Percentiles rank a stretch among this genome's conserved stretches.
These are phyloP conservation scores for Heliconius eleuchia DNA, from an alignment of 1,140 invertebrate species.

Conservation along the genomic window DNA sequence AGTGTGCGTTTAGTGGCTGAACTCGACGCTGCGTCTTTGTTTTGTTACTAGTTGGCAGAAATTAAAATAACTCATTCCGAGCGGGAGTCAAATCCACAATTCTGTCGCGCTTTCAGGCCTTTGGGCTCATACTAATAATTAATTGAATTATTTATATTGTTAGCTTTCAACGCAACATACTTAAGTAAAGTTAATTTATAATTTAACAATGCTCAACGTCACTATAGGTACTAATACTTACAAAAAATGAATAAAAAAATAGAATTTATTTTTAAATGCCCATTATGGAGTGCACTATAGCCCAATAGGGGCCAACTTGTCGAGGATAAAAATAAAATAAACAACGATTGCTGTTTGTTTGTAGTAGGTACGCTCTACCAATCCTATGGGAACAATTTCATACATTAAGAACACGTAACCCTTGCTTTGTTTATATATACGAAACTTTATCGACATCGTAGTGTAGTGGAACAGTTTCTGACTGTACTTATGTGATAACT, in stretches of 20 bases:
- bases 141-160: too few species aligned
- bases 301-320: not conserved
- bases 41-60: too few species aligned
- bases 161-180: too few species aligned
- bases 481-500: too few species aligned
- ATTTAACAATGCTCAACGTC: not conserved
- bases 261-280: not conserved
- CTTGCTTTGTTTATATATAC: not conserved
- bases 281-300: not conserved
- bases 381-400: not conserved
- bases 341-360: not conserved
- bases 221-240: not conserved
- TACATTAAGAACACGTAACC: not conserved
- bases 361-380: not conserved
- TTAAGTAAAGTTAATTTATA: not conserved
- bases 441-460: not conserved
- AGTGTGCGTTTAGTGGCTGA: not conserved
- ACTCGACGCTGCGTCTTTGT: not conserved
- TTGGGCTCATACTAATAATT: too few species aligned
- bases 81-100: too few species aligned
- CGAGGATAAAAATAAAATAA: not conserved
- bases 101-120: too few species aligned
- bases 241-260: not conserved
- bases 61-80: too few species aligned
- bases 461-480: not conserved